Conservation (phyloP, 1,140 invertebrate genomes). For the Spodoptera frugiperda region DNA sequence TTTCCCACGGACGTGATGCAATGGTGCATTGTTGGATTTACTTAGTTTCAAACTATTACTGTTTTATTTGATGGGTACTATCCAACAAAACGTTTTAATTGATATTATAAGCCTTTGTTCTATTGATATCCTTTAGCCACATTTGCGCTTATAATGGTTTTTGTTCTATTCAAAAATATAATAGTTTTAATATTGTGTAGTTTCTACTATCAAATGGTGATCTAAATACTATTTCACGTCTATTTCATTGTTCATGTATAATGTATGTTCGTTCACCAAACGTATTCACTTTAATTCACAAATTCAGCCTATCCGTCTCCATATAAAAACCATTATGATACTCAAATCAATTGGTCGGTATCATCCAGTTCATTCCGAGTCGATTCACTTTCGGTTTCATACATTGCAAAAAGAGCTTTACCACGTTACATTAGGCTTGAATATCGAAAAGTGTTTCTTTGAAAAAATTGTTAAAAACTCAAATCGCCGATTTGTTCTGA, state of each 20-base stretch:
- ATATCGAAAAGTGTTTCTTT: slow-evolving; percentile 8
- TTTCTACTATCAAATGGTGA: neutral
- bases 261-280: slow-evolving; percentile 16
- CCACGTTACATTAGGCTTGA: neutral
- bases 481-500: slow-evolving; percentile 51
- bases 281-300: slow-evolving; percentile 29
- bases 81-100: neutral
- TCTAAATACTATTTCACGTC: neutral
- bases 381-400: neutral
- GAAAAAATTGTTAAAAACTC: slow-evolving; percentile 33
- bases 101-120: neutral
- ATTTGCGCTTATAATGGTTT: neutral
- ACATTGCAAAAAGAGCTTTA: slow-evolving; percentile 30
- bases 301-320: slow-evolving; percentile 45
- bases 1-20: slow-evolving; percentile 33
- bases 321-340: slow-evolving; percentile 54
- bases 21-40: slow-evolving; percentile 25
- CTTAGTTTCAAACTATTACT: slow-evolving; percentile 11
- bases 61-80: slow-evolving; percentile 18
- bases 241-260: neutral
- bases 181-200: too few relatives aligned
- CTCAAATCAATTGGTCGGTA: slow-evolving; percentile 53
- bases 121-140: neutral
- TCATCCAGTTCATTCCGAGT: slow-evolving; percentile 42
- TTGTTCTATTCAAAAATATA: neutral